Evolutionary conservation across 2,888 invertebrate species (phyloP).

Genomic region (Hydropsyche betteni): DNA sequence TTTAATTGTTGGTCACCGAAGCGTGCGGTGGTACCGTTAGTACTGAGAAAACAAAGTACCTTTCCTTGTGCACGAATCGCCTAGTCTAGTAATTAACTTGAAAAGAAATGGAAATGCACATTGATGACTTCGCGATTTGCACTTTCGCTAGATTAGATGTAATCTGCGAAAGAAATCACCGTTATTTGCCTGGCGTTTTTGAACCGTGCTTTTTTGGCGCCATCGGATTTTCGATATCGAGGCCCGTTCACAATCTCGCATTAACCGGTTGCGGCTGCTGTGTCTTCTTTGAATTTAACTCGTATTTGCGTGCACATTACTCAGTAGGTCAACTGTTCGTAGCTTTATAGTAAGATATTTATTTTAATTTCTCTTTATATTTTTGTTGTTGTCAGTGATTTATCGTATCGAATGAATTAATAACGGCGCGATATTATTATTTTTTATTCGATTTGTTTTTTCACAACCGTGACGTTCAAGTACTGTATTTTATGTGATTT

Average conservation of each 20-base stretch:
- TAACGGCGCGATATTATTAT: too few relatives aligned
- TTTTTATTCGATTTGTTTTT: too few relatives aligned
- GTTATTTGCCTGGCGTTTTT: too few relatives aligned
- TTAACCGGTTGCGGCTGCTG: conserved; percentile 10
- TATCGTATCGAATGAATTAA: too few relatives aligned
- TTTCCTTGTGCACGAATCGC: background rate
- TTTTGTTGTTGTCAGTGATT: too few relatives aligned
- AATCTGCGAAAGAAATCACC: too few relatives aligned
- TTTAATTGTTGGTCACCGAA: background rate
- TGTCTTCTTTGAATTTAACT: conserved; percentile 5
- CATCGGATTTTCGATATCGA: background rate
- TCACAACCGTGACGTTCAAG: too few relatives aligned
- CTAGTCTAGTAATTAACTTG: conserved; percentile 3
- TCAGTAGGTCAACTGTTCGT: too few relatives aligned
- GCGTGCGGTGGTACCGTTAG: conserved; percentile 11
- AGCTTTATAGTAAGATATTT: too few relatives aligned
- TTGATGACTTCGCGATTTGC: background rate
- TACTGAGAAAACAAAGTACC: background rate
- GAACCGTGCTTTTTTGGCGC: too few relatives aligned
- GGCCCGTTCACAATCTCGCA: background rate
- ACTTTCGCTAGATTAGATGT: background rate
- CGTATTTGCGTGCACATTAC: conserved; percentile 9
- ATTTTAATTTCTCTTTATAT: too few relatives aligned
- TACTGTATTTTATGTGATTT: too few relatives aligned
- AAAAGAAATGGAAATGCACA: conserved; percentile 19